Conservation (phyloP, 2,113 vertebrate genomes). For the Gasterosteus nipponicus region DNA sequence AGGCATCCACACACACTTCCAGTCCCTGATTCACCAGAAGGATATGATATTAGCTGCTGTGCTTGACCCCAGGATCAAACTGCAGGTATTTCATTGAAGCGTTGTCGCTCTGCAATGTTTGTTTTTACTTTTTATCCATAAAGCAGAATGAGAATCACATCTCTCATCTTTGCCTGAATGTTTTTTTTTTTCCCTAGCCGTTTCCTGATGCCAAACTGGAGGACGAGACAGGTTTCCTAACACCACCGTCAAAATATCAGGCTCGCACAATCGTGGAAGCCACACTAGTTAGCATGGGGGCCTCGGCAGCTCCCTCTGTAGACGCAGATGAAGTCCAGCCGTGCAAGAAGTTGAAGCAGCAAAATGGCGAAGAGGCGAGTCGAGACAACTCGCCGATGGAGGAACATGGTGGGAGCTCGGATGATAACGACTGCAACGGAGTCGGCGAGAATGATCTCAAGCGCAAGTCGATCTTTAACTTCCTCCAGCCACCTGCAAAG, state of each 20-base stretch:
- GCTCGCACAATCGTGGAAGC: constrained; percentile 63
- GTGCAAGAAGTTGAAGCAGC: constrained; percentile 1
- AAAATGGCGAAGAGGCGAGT: constrained; percentile 5
- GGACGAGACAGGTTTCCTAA: constrained; percentile 45
- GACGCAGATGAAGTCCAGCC: constrained; percentile 13
- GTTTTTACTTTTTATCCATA: not conserved
- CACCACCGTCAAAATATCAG: constrained; percentile 64
- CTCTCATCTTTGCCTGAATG: not conserved
- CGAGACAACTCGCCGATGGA: not conserved
- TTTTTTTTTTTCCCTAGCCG: constrained; percentile 56
- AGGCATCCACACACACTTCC: constrained; percentile 73
- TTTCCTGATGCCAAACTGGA: constrained; percentile 64
- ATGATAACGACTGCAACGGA: not conserved
- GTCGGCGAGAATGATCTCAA: constrained; percentile 57
- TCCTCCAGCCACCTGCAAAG: constrained; percentile 64
- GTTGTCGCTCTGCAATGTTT: not conserved
- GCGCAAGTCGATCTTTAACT: constrained; percentile 67
- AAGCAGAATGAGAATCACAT: not conserved
- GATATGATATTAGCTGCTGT: constrained; percentile 78
- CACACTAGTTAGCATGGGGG: constrained; percentile 18
- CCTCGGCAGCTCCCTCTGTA: constrained; percentile 9
- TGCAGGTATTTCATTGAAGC: constrained; percentile 59
- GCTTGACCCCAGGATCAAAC: constrained; percentile 80
- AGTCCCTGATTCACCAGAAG: constrained; percentile 71
- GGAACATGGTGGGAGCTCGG: not conserved